phyloP scores from a whole-genome alignment of 2,888 invertebrate species.

The Didymodactylos carnosus region DNA sequence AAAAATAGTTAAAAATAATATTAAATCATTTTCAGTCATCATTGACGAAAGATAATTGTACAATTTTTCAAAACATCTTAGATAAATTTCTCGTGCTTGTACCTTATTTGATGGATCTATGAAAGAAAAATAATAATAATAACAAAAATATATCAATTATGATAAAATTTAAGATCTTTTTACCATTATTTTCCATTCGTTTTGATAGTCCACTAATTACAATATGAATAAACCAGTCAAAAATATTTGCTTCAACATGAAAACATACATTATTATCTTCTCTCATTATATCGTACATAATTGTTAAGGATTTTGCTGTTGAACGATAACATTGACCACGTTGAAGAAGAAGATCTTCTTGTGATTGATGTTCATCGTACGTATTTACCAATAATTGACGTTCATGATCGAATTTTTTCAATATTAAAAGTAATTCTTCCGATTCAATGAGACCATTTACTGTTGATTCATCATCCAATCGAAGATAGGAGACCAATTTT shows the following conservation, averaged over 20 bases:
- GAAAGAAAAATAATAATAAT: no score
- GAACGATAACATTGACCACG: background rate
- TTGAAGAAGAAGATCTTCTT: background rate
- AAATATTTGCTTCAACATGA: background rate
- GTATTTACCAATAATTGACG: background rate
- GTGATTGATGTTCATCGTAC: background rate
- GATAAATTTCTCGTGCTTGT: background rate
- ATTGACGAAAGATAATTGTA: background rate
- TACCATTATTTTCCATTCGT: background rate
- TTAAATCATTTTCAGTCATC: background rate
- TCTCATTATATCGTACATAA: background rate
- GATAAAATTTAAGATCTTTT: no score
- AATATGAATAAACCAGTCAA: background rate
- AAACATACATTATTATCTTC: no score
- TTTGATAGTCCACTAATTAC: background rate
- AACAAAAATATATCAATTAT: no score
- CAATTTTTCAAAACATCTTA: background rate
- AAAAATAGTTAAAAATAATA: background rate
- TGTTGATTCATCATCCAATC: no score
- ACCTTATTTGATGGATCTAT: background rate
- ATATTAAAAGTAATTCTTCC: background rate
- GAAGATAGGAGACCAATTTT: background rate
- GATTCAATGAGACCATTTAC: background rate
- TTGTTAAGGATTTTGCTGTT: background rate
- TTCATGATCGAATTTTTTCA: background rate